Evolutionary conservation across 2,888 invertebrate genomes (phyloP).

Genomic region (Epirrhoe tristata): DNA sequence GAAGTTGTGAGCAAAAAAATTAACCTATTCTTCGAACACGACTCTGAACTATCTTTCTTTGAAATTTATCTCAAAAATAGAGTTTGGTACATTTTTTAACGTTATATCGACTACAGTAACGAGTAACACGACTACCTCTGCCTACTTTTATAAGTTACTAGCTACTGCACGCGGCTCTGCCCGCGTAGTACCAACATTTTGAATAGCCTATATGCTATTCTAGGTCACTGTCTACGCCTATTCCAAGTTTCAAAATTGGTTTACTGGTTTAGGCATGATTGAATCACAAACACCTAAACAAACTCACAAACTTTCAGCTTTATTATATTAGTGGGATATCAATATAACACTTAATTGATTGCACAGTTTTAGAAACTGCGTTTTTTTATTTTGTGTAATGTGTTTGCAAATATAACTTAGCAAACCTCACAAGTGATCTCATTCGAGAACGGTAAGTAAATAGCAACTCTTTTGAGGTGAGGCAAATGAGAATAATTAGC

Average conservation of each 20-base stretch:
- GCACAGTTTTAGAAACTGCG: too few relatives aligned
- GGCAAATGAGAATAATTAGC: constrained; percentile 37
- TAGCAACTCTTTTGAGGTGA: constrained; percentile 11
- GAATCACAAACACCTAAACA: too few relatives aligned
- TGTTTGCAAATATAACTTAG: not conserved
- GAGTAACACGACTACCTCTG: not conserved
- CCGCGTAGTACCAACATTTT: too few relatives aligned
- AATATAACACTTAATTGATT: not conserved
- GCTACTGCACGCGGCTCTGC: too few relatives aligned
- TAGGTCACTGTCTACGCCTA: too few relatives aligned
- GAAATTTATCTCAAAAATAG: not conserved
- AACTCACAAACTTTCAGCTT: too few relatives aligned
- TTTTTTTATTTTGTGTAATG: too few relatives aligned
- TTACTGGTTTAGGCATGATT: too few relatives aligned
- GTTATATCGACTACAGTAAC: not conserved
- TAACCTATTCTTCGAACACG: not conserved
- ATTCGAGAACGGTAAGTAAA: not conserved
- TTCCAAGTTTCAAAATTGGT: too few relatives aligned
- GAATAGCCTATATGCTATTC: too few relatives aligned
- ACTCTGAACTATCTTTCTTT: not conserved
- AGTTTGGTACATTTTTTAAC: not conserved
- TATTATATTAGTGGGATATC: not conserved
- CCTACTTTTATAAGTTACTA: not conserved
- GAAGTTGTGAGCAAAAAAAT: not conserved
- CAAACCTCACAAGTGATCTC: not conserved